Conservation (phyloP, 2,797 vertebrate species). For the Scomberomorus guttatus region DNA sequence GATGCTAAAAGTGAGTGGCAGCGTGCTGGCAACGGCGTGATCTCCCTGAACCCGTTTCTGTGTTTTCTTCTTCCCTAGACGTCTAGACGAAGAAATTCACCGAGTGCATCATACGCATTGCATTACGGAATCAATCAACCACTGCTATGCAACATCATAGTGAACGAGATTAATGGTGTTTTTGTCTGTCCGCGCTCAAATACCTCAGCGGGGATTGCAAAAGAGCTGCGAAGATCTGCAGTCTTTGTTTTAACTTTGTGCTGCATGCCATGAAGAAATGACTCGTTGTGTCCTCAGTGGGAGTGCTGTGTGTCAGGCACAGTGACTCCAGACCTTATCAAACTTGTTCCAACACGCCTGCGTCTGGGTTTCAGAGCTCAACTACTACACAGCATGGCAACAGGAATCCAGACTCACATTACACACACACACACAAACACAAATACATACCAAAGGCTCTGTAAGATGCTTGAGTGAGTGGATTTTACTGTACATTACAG, state of each 20-base stretch:
- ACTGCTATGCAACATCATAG: constrained; percentile 26
- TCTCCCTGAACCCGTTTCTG: constrained; percentile 24
- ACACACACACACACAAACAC: constrained; percentile 38
- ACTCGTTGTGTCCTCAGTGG: constrained; percentile 63
- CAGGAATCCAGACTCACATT: constrained; percentile 63
- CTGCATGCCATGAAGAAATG: constrained; percentile 51
- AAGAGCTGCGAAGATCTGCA: constrained; percentile 30
- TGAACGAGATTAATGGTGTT: constrained; percentile 57
- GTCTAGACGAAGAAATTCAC: constrained; percentile 67
- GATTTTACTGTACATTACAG: constrained; percentile 28
- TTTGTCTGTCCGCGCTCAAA: constrained; percentile 35
- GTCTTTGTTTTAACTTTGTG: constrained; percentile 55
- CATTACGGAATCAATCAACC: constrained; percentile 64
- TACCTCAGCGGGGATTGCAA: constrained; percentile 32
- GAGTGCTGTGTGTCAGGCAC: constrained; percentile 56
- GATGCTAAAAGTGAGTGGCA: constrained; percentile 47
- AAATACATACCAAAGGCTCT: constrained; percentile 7
- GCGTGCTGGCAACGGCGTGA: constrained; percentile 20
- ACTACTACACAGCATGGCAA: constrained; percentile 44
- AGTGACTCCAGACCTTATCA: constrained; percentile 68
- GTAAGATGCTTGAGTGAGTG: constrained; percentile 16
- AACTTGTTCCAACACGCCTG: constrained; percentile 72
- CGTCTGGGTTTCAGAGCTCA: constrained; percentile 61
- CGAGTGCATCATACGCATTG: constrained; percentile 36
- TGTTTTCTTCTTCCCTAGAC: constrained; percentile 41